Base-by-base conservation (phyloP, 2,888 invertebrate genomes). In the Alcis repandata region DNA sequence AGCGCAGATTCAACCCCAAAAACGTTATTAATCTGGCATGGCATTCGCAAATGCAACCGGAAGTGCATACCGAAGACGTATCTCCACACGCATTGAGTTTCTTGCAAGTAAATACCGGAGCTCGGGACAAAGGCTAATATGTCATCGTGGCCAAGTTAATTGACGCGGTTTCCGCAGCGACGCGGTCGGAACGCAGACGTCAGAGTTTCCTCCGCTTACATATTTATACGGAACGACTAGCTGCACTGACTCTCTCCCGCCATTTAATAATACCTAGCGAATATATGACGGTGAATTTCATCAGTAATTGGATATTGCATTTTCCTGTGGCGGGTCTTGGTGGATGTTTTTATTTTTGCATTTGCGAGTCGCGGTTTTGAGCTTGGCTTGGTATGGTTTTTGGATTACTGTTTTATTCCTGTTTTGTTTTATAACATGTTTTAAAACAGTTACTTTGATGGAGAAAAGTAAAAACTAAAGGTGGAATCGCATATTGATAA, bases 151-250 rank as follows among this genome's bases (percentile, higher is more conserved):
- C 84, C 86, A 86, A 90, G 89, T 91, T 92, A 93, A 93, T 92
- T 92, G 92, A 92, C 92, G 91, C 87, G 89, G 91, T 89, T 92
- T 92, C 92, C 92, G 92, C 80, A 86, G 84, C 86, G 84, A 85
- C 85, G 87, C 88, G 84, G 68, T 89, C 85, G 89, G 89, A 90
- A 91, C 88, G 89, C 88, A 91, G 86, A 87, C 89, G 90, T 90
- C 89, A 87, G 83, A 84, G 83, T 86, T 92, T 90, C 91, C 91
- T 89, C 75, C 79, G 85, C 83, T 89, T 88, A 89, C 90, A 90
- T 91, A 90, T 91, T 89, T 91, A 91, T 91, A 88, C 76, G 84
- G 74, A 83, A 79, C 78, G 68, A 80, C 77, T 57, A 74, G 75
- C 79, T 75, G 77, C 77, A 68, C 68, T 67, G 64, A 71, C 69